Conservation (phyloP, 2,113 vertebrate species). For the Dendrocopos noguchii region DNA sequence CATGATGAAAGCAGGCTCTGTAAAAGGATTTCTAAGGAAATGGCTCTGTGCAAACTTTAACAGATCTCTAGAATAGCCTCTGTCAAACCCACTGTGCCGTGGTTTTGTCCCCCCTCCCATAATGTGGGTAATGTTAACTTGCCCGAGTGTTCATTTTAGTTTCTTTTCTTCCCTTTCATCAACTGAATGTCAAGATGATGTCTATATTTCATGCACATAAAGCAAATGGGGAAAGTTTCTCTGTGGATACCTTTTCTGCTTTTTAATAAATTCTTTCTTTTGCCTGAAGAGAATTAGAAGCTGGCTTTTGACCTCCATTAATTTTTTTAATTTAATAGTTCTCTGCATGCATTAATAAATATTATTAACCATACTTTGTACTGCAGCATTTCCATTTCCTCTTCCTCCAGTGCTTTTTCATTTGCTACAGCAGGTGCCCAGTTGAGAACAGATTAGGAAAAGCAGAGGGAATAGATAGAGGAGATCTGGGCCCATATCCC, state of each 20-base stretch:
- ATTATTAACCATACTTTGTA: slow-evolving; percentile 31
- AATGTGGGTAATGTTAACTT: background rate
- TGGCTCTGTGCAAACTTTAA: background rate
- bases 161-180: slow-evolving; percentile 58
- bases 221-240: slow-evolving; percentile 1
- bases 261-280: slow-evolving; percentile 67
- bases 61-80: slow-evolving; percentile 4
- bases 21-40: slow-evolving; percentile 23
- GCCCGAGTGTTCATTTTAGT: slow-evolving; percentile 26
- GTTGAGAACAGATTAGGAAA: slow-evolving; percentile 27
- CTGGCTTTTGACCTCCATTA: slow-evolving; percentile 69
- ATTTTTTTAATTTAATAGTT: slow-evolving; percentile 67
- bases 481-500: background rate
- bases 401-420: slow-evolving; percentile 10
- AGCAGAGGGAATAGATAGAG: slow-evolving; percentile 5
- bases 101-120: background rate
- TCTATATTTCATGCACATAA: slow-evolving; percentile 58
- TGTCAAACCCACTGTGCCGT: background rate
- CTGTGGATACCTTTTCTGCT: slow-evolving; percentile 29
- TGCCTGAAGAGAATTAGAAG: slow-evolving; percentile 65
- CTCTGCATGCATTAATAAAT: slow-evolving; percentile 32
- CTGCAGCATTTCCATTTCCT: slow-evolving; percentile 23
- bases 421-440: background rate
- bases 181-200: slow-evolving; percentile 62
- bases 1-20: background rate